Conservation (phyloP, 2,888 invertebrate genomes). For the Brenthis daphne region DNA sequence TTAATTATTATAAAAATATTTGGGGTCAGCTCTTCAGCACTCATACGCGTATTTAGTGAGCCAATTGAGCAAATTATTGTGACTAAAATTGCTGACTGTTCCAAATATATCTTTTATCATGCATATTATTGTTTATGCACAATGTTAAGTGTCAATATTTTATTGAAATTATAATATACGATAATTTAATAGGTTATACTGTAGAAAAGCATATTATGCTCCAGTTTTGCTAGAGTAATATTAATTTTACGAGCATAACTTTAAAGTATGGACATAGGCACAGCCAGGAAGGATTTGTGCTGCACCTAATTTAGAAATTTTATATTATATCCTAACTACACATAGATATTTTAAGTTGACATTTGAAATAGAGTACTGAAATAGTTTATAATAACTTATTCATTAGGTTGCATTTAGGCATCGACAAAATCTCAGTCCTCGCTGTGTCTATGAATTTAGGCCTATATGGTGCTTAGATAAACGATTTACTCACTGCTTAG, state of each 20-base stretch:
- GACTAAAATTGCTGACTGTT: slow-evolving; percentile 73
- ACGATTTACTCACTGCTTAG: slow-evolving; percentile 56
- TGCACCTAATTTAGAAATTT: slow-evolving; percentile 5
- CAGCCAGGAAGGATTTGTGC: slow-evolving; percentile 49
- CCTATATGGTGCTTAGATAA: slow-evolving; percentile 65
- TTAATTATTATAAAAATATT: neutral
- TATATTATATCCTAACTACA: neutral
- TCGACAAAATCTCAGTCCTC: neutral
- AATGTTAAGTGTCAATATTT: slow-evolving; percentile 81
- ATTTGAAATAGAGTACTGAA: neutral
- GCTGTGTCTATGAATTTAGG: slow-evolving; percentile 40
- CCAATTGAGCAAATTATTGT: slow-evolving; percentile 71
- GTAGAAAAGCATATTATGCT: slow-evolving; percentile 41
- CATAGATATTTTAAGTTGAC: slow-evolving; percentile 9
- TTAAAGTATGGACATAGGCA: slow-evolving; percentile 55
- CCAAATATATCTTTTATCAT: slow-evolving; percentile 69
- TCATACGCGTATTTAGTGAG: slow-evolving; percentile 55
- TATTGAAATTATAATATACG: slow-evolving; percentile 57
- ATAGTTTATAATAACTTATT: slow-evolving; percentile 5
- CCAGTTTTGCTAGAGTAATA: slow-evolving; percentile 42
- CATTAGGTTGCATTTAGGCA: neutral
- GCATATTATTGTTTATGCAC: slow-evolving; percentile 67
- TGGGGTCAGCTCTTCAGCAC: neutral
- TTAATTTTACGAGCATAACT: slow-evolving; percentile 37
- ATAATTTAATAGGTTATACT: slow-evolving; percentile 41